Percentiles rank a stretch among this genome's conserved stretches.
phyloP scores from a whole-genome alignment of 2,888 invertebrate species.

The Poecilobothrus nobilitatus region DNA sequence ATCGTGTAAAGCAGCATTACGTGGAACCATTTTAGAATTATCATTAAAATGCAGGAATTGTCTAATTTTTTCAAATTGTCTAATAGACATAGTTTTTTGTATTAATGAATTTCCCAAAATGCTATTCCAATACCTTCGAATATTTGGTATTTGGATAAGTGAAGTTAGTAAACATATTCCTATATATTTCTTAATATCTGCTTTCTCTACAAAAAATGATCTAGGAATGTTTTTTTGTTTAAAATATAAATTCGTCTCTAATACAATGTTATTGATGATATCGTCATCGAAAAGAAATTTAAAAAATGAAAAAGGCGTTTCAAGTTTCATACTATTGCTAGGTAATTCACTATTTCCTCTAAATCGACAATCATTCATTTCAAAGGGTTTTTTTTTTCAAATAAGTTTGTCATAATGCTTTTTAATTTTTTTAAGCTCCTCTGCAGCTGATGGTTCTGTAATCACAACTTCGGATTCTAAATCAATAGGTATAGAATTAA shows the following conservation, averaged over 20 bases:
- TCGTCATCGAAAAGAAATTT: neutral
- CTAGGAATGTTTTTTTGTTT: neutral
- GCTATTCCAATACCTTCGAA: slow-evolving; percentile 11
- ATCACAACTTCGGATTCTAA: too few relatives aligned
- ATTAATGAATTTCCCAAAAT: slow-evolving; percentile 10
- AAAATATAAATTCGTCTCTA: neutral
- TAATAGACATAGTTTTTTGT: slow-evolving; percentile 13
- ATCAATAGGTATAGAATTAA: too few relatives aligned
- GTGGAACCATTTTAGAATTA: slow-evolving; percentile 11
- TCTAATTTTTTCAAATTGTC: slow-evolving; percentile 20
- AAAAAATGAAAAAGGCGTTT: neutral
- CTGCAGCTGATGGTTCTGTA: neutral
- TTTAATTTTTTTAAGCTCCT: neutral
- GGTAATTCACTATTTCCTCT: neutral
- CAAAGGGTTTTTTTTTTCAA: neutral
- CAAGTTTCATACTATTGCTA: neutral
- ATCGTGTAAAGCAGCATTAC: slow-evolving; percentile 18
- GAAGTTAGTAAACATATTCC: slow-evolving; percentile 11
- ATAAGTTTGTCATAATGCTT: neutral
- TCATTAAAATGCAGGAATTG: slow-evolving; percentile 21
- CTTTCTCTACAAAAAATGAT: slow-evolving; percentile 9
- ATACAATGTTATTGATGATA: neutral
- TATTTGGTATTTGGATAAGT: slow-evolving; percentile 9
- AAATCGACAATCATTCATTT: neutral
- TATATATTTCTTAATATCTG: slow-evolving; percentile 15